phyloP scores from a whole-genome alignment of 2,888 invertebrate genomes.

The Cosmia trapezina region DNA sequence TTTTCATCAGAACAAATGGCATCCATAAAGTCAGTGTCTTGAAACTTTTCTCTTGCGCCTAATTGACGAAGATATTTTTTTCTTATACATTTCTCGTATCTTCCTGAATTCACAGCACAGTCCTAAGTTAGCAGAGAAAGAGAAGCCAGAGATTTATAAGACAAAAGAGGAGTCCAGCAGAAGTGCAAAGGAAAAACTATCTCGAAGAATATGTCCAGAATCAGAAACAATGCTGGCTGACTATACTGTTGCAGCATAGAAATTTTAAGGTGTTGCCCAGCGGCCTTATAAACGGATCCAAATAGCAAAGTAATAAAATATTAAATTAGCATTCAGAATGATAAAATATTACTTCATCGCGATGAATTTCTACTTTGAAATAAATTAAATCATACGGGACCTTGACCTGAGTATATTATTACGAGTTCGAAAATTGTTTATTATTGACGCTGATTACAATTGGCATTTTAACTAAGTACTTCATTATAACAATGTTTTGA shows the following conservation, averaged over 20 bases:
- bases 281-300: constrained; percentile 6
- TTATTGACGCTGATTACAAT: constrained; percentile 59
- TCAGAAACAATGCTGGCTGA: background rate
- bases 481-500: constrained; percentile 40
- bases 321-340: constrained; percentile 33
- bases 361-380: constrained; percentile 40
- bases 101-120: background rate
- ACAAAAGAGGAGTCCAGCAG: background rate
- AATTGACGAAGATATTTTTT: background rate
- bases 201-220: background rate
- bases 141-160: background rate
- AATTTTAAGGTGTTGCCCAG: constrained; percentile 1
- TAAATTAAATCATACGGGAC: constrained; percentile 30
- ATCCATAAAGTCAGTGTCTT: background rate
- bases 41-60: background rate
- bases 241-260: background rate
- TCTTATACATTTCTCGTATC: background rate
- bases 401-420: constrained; percentile 31
- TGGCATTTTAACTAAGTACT: constrained; percentile 63
- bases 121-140: background rate
- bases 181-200: background rate
- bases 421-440: constrained; percentile 24
- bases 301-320: constrained; percentile 33
- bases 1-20: background rate
- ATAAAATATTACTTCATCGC: constrained; percentile 33